A percentile compares a stretch with the other conserved stretches of the same genome.
Evolutionary conservation across 1,140 invertebrate genomes (phyloP).

Genomic region (Antheraea pernyi): DNA sequence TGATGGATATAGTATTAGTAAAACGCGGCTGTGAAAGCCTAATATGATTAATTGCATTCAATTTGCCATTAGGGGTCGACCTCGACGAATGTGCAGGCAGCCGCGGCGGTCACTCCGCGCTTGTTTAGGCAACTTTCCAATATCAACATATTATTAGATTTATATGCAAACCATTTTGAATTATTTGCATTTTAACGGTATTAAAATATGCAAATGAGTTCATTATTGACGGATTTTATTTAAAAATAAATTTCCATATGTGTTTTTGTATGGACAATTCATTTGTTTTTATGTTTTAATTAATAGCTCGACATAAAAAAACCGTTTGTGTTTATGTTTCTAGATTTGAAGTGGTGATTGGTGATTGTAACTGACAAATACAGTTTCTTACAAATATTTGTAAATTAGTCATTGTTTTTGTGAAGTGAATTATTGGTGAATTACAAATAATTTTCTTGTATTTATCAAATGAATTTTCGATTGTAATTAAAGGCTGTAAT

Average conservation of each 20-base stretch:
- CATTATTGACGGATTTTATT: not conserved
- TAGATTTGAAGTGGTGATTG: too few relatives aligned
- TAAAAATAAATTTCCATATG: not conserved
- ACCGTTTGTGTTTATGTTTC: not conserved
- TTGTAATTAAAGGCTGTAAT: not conserved
- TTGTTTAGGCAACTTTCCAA: slow-evolving; percentile 4
- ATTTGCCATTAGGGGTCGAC: not conserved
- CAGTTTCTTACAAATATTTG: too few relatives aligned
- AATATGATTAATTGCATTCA: slow-evolving; percentile 3
- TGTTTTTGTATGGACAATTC: not conserved
- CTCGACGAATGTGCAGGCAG: not conserved
- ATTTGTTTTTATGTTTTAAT: not conserved
- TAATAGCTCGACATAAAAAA: not conserved
- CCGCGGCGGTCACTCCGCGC: too few relatives aligned
- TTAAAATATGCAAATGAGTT: not conserved
- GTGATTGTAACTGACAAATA: too few relatives aligned
- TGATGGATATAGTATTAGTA: not conserved
- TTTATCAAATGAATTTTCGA: not conserved
- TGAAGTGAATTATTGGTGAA: too few relatives aligned
- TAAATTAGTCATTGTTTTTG: too few relatives aligned
- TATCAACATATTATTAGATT: slow-evolving; percentile 3
- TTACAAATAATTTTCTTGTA: not conserved
- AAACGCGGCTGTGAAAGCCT: not conserved
- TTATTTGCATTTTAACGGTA: slow-evolving; percentile 2
- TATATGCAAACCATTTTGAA: not conserved